Conservation (phyloP, 2,888 invertebrate genomes). For the Xiphydria camelus region DNA sequence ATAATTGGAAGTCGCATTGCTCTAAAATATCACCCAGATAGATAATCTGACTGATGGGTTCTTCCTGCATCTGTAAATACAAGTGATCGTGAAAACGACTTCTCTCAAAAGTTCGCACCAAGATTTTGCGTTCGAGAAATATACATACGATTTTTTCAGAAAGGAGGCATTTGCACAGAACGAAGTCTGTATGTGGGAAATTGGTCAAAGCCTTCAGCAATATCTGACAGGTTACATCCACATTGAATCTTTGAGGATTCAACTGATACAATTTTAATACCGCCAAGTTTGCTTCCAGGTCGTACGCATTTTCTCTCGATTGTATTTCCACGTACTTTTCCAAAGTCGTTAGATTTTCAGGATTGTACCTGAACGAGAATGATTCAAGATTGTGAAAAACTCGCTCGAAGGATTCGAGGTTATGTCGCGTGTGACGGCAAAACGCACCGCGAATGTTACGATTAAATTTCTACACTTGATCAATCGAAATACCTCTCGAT, state of each 20-base stretch:
- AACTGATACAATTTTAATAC: constrained; percentile 97
- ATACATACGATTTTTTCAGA: constrained; percentile 70
- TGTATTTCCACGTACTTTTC: constrained; percentile 94
- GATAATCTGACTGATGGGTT: constrained; percentile 85
- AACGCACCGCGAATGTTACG: constrained; percentile 2
- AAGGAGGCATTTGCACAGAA: constrained; percentile 94
- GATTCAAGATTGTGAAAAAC: neutral
- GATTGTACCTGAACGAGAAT: constrained; percentile 96
- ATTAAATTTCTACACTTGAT: too few relatives aligned
- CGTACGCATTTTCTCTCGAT: constrained; percentile 90
- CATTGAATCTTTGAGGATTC: constrained; percentile 84
- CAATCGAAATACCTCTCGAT: constrained; percentile 77
- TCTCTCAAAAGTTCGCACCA: neutral
- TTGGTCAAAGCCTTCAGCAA: constrained; percentile 94
- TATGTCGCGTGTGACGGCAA: neutral
- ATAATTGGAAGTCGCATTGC: constrained; percentile 88
- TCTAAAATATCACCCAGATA: constrained; percentile 89
- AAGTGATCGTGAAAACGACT: neutral
- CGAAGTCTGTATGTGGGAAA: constrained; percentile 96
- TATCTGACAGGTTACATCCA: constrained; percentile 85
- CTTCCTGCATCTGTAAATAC: constrained; percentile 73
- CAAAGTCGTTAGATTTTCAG: constrained; percentile 87
- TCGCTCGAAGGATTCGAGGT: neutral
- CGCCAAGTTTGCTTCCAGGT: constrained; percentile 95
- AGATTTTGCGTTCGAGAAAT: neutral